Base-by-base conservation (phyloP, 2,888 invertebrate genomes). In the Lycocerus yunnanus region DNA sequence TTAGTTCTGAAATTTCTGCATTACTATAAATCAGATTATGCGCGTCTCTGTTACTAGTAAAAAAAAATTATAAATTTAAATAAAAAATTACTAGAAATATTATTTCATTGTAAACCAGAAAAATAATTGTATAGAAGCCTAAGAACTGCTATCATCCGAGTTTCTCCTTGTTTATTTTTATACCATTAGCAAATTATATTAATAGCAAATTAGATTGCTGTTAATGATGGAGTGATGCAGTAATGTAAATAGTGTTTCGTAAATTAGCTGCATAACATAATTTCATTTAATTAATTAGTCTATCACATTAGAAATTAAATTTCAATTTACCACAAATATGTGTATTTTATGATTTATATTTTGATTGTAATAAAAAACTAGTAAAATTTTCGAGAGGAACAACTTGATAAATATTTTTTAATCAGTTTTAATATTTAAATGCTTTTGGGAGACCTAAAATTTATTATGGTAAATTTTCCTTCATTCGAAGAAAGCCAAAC, bases 401-500 rank as follows among this genome's bases (percentile, higher is more conserved):
- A n/a, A 43, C 43, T 43, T 43, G 13, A 43, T 43, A 43, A n/a
- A 43, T 43, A 43, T 43, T 43, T 43, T 43, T 43, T 43, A 43
- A 43, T 43, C 43, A 43, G 43, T 43, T 43, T 43, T 43, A 43
- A 43, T 43, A 43, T 43, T 43, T 43, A 43, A 43, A 43, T 43
- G 61, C 18, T 61, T 16, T 61, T 13, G 61, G 61, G 61, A 16
- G 13, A 61, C 61, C 15, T 61, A 61, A 16, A 16, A 18, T 61
- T 16, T 18, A 43, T 43, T 43, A 43, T 43, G 43, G 43, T 43
- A 43, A 72, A 60, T 79, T 77, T 79, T 78, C 63, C 70, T 78
- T 77, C 73, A 78, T 69, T 60, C 74, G 70, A 76, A 78, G 76
- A 78, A 80, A 79, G 78, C 77, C 77, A 68, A 66, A 75, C 72